Conservation (phyloP, 2,797 vertebrate genomes). For the Morus bassanus region DNA sequence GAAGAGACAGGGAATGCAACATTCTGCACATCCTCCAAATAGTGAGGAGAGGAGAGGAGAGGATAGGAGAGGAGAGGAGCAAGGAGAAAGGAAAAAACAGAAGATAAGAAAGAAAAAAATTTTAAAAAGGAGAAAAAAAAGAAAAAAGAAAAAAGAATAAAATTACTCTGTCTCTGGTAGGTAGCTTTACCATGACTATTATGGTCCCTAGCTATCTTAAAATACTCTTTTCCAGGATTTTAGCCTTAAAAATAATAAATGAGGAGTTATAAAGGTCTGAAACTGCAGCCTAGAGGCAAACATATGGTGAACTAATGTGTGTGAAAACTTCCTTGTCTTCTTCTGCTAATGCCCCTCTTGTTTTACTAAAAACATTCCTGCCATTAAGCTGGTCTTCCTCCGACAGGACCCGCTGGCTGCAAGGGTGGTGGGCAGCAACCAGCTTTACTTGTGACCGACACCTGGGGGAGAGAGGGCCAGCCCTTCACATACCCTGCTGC, state of each 20-base stretch:
- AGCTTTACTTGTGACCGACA: background rate
- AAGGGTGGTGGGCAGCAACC: background rate
- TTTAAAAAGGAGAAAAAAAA: too few species aligned
- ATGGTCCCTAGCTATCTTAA: background rate
- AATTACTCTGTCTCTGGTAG: background rate
- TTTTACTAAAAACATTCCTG: background rate
- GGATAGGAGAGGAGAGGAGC: background rate
- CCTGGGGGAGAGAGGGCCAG: background rate
- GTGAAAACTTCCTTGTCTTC: conserved; percentile 9
- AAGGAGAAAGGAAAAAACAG: background rate
- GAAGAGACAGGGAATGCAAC: background rate
- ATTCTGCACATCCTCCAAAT: background rate
- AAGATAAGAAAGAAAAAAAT: background rate
- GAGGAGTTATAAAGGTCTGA: conserved; percentile 2
- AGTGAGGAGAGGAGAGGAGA: too few species aligned
- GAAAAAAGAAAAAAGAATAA: rapidly evolving
- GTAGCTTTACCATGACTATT: background rate
- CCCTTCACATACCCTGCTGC: background rate
- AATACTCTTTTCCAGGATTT: background rate
- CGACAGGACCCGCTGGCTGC: rapidly evolving
- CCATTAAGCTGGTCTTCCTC: background rate
- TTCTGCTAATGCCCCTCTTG: background rate
- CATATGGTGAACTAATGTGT: conserved; percentile 15
- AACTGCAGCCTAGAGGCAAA: conserved; percentile 34
- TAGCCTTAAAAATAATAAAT: conserved; percentile 37